Base-by-base conservation (phyloP, 2,888 invertebrate genomes). In the Cecidostiba fungosa region DNA sequence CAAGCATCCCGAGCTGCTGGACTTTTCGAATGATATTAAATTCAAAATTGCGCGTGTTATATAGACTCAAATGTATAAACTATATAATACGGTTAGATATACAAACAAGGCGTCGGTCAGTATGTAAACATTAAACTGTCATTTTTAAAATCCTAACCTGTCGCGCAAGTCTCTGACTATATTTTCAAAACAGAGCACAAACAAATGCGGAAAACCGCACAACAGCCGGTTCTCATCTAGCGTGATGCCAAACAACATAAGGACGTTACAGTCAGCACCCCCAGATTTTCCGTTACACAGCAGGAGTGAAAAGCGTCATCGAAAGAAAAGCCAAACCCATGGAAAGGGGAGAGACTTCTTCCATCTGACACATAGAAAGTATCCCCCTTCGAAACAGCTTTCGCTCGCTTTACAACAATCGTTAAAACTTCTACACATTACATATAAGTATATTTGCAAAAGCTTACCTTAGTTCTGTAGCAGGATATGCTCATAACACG, bases 401-500 rank as follows among this genome's bases (percentile, higher is more conserved):
- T 12, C n/a, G 3, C n/a, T 12, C 23, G 3, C 23, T 1, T 69
- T 32, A 14, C 19, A n/a, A 10, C 36, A 10, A 32, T 3, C 29
- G 29, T 3, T 12, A 19, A 69, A 32, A 0, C 1, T n/a, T 5
- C 54, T 6, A 26, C 5, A 16, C 1, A 19, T n/a, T 26, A 69
- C 10, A 66, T 10, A 62, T 39, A 10, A 8, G 16, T 47, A 10
- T 16, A 50, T 50, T 19, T 23, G 32, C 29, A 69, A 32, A 36
- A 69, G 19, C 16, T 29, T 29, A 36, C 32, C 69, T 69, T 8
- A 19, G 10, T 3, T 1, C 32, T 16, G 69, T 14, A 32, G 32
- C n/a, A 36, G n/a, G 26, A n/a, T 6, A 23, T 77, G n/a, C 39
- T 77, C 82, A 82, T 82, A 82, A 82, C 82, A 82, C 77, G 70